Evolutionary conservation across 2,797 vertebrate species (phyloP).

Genomic region (Babyrousa celebensis): DNA sequence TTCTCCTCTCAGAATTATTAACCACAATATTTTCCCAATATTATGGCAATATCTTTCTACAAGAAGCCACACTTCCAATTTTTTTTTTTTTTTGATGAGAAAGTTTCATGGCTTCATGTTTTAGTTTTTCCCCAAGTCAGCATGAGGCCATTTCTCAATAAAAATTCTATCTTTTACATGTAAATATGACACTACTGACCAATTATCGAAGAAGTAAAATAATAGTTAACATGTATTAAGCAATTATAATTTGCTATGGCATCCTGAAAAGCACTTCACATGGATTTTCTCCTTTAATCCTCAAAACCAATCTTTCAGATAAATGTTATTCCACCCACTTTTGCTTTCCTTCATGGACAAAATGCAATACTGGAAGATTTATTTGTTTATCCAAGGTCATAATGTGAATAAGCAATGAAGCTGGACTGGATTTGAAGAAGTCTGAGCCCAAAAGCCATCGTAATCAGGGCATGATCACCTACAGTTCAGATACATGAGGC

Average conservation of each 20-base stretch:
- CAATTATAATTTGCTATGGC: background rate
- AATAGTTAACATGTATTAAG: background rate
- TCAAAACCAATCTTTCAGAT: background rate
- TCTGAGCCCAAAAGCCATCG: background rate
- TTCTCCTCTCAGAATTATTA: conserved; percentile 19
- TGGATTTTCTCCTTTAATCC: conserved; percentile 5
- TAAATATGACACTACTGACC: background rate
- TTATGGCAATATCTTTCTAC: background rate
- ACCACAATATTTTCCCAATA: background rate
- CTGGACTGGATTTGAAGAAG: background rate
- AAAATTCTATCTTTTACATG: background rate
- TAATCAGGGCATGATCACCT: background rate
- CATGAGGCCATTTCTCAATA: background rate
- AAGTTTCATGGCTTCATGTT: background rate
- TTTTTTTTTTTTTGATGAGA: background rate
- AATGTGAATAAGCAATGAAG: background rate
- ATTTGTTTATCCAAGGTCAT: background rate
- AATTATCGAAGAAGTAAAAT: conserved; percentile 42
- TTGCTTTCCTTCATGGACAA: conserved; percentile 1
- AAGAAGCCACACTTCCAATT: background rate
- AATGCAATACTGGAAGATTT: background rate
- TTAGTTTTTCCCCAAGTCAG: background rate
- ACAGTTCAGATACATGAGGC: background rate
- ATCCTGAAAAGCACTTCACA: background rate
- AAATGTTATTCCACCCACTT: background rate